Base-by-base conservation (phyloP, 2,888 invertebrate species). In the Hemicrepidius hirtus region DNA sequence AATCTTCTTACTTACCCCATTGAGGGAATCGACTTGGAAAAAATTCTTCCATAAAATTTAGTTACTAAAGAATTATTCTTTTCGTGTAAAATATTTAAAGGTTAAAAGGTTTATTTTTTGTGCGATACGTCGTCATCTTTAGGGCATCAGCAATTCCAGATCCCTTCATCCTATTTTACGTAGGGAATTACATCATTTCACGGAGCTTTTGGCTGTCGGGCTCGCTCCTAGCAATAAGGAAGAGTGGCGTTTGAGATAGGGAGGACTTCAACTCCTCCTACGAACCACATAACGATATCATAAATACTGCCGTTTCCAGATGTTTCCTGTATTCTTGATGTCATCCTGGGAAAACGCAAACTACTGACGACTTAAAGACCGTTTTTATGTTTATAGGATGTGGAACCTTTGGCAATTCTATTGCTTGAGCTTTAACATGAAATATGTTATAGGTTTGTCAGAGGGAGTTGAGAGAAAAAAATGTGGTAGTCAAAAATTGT, bases 181-280 rank as follows among this genome's bases (percentile, higher is more conserved):
- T 37, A 59, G 59, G 18, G 62, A 62, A 62, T 69, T 62, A 41
- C 50, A 41, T 63, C 37, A 44, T 62, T 69, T 62, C 49, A 62
- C 68, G 40, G 28, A 60, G 50, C 60, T 53, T 50, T 69, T 69
- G 41, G 50, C 37, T 69, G 50, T 40, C 18, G 20, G 37, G 20
- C 13, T 55, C 41, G 53, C 62, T 35, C 20, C 16, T 40, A 53
- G 65, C 65, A 65, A 68, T 68, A 68, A 68, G 59, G 59, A 68
- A 44, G 46, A 59, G 67, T 59, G 57, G 46, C 63, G 35, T 60
- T 68, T 40, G 60, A 59, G 60, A 59, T 59, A 46, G 59, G n/a
- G 32, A 46, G 46, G 46, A 53, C 32, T 18, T 28, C 21, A n/a
- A 37, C 59, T 24, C n/a, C 5, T 12, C 12, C 59, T 46, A 13